These are phyloP conservation scores for Pseudorhombus dupliciocellatus DNA, from an alignment of 2,113 vertebrate genomes.

Conservation along the genomic window DNA sequence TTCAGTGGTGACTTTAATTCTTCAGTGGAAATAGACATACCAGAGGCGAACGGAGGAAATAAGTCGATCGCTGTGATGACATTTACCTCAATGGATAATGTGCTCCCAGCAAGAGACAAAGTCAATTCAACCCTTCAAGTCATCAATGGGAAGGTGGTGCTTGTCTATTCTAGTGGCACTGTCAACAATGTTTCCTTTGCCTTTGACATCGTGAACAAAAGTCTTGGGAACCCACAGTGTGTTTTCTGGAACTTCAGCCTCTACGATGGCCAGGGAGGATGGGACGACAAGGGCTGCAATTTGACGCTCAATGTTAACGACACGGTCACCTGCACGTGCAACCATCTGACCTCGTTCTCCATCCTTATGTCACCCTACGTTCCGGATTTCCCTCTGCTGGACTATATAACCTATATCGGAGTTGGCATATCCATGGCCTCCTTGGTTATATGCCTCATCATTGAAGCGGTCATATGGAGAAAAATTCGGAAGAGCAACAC, in stretches of 20 bases:
- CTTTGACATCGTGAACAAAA: slow-evolving; percentile 76
- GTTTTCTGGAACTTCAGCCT: slow-evolving; percentile 84
- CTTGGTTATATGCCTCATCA: slow-evolving; percentile 82
- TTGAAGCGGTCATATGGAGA: slow-evolving; percentile 84
- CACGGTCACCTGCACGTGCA: slow-evolving; percentile 80
- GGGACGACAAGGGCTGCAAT: slow-evolving; percentile 75
- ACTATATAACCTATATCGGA: slow-evolving; percentile 80
- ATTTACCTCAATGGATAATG: slow-evolving; percentile 64
- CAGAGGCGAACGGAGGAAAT: background rate
- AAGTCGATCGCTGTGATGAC: slow-evolving; percentile 48
- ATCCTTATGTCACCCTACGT: slow-evolving; percentile 86
- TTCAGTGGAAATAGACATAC: slow-evolving; percentile 53
- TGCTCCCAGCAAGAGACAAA: slow-evolving; percentile 64
- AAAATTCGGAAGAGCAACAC: slow-evolving; percentile 79
- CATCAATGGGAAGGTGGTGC: slow-evolving; percentile 81
- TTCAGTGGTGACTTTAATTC: slow-evolving; percentile 41
- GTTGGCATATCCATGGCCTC: slow-evolving; percentile 84
- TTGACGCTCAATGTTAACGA: fast-evolving
- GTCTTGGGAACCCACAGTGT: slow-evolving; percentile 65
- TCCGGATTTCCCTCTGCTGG: slow-evolving; percentile 24
- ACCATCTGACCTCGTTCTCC: slow-evolving; percentile 89
- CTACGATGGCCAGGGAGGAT: slow-evolving; percentile 59
- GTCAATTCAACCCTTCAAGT: background rate
- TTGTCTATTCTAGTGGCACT: slow-evolving; percentile 67
- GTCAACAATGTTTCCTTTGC: slow-evolving; percentile 69